Percentiles rank a stretch among this genome's conserved stretches.
Evolutionary conservation across 2,113 vertebrate genomes (phyloP).

Genomic region (Alethe diademata): DNA sequence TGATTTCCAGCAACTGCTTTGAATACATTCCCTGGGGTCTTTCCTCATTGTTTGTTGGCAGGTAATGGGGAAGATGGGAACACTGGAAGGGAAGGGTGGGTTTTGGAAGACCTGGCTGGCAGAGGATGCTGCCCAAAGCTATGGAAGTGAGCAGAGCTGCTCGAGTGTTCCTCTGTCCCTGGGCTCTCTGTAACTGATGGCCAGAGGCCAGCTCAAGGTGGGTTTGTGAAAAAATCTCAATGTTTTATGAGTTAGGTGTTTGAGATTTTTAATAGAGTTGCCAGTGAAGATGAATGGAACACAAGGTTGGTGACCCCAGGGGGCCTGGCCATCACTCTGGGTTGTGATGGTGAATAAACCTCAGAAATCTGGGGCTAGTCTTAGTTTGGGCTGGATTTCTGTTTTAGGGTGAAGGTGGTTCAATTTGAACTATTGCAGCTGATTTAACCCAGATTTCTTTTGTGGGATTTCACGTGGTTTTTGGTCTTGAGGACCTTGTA

Average conservation of each 20-base stretch:
- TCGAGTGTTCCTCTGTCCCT: neutral
- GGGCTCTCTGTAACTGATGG: neutral
- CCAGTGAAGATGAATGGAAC: neutral
- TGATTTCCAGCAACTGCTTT: neutral
- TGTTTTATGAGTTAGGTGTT: neutral
- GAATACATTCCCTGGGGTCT: neutral
- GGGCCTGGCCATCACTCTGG: neutral
- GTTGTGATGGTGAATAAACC: neutral
- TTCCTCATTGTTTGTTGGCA: neutral
- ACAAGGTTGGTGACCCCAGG: neutral
- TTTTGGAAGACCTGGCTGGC: neutral
- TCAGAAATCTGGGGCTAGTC: neutral
- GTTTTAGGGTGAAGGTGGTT: neutral
- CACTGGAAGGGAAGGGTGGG: neutral
- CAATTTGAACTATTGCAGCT: fast-evolving
- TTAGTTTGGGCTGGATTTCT: neutral
- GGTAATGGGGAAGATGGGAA: neutral
- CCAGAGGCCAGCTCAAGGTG: neutral
- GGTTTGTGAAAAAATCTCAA: neutral
- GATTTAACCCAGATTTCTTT: neutral
- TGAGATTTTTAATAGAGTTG: neutral
- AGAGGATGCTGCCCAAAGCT: neutral
- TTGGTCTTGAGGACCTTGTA: neutral
- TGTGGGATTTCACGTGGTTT: neutral
- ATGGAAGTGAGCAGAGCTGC: fast-evolving